Evolutionary conservation across 2,797 vertebrate genomes (phyloP).

Genomic region (Pangasius sanitwongsei): DNA sequence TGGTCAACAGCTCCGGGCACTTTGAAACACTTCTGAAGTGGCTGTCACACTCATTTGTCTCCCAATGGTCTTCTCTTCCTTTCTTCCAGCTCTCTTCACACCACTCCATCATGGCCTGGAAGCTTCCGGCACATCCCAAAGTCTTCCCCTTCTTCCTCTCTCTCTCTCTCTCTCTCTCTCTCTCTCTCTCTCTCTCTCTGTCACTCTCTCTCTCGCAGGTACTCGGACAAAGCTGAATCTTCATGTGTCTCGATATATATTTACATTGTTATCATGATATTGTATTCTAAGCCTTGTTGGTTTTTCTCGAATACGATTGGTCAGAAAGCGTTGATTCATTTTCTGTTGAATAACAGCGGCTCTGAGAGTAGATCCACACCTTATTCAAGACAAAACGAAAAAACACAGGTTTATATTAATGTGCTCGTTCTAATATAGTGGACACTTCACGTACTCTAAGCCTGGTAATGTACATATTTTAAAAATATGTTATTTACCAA

Average conservation of each 20-base stretch:
- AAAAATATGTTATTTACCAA: no score
- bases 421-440: no score
- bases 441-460: no score
- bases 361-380: no score
- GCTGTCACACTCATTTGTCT: slow-evolving; percentile 44
- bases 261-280: background rate
- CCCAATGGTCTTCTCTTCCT: slow-evolving; percentile 57
- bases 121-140: slow-evolving; percentile 7
- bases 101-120: slow-evolving; percentile 66
- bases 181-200: background rate
- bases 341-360: no score
- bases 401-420: no score
- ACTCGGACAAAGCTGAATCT: background rate
- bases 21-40: slow-evolving; percentile 29
- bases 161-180: background rate
- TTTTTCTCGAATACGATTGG: background rate
- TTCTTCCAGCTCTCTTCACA: slow-evolving; percentile 72
- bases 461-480: no score
- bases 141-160: background rate
- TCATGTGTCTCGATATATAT: background rate
- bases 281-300: background rate
- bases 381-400: no score
- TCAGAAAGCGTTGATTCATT: no score
- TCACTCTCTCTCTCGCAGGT: background rate
- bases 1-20: slow-evolving; percentile 37